Evolutionary conservation across 92 coral and sea anemone species (phyloP).

Genomic region (Phymanthus crucifer): DNA sequence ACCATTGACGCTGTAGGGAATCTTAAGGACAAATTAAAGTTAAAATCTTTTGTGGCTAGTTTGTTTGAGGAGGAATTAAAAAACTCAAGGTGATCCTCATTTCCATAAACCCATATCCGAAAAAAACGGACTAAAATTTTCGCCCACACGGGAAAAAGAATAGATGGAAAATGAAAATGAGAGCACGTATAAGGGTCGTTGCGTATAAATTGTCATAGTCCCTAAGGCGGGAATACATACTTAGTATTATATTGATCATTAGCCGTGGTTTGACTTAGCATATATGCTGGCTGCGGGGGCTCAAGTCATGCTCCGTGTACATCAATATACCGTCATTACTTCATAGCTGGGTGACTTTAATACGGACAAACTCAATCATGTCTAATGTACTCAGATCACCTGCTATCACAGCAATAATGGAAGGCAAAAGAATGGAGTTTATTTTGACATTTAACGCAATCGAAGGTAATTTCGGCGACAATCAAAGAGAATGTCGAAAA

Average conservation of each 20-base stretch:
- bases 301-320: not conserved
- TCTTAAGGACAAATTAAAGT: not conserved
- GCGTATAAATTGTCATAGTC: not conserved
- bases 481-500: no score
- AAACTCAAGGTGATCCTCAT: not conserved
- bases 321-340: not conserved
- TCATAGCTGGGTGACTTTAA: not conserved
- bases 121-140: not conserved
- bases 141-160: no score
- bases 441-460: not conserved
- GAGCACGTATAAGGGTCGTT: not conserved
- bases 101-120: not conserved
- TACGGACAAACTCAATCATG: not conserved
- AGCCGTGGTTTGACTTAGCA: not conserved
- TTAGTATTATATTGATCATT: not conserved
- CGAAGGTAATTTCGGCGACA: not conserved
- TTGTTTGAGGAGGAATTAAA: not conserved
- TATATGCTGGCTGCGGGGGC: not conserved
- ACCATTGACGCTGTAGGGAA: slow-evolving; percentile 7
- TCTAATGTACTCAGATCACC: not conserved
- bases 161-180: not conserved
- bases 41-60: not conserved
- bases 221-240: not conserved
- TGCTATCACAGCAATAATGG: not conserved
- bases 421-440: not conserved